These are phyloP conservation scores for Chelonus formosanus DNA, from an alignment of 2,888 invertebrate genomes.

Conservation along the genomic window DNA sequence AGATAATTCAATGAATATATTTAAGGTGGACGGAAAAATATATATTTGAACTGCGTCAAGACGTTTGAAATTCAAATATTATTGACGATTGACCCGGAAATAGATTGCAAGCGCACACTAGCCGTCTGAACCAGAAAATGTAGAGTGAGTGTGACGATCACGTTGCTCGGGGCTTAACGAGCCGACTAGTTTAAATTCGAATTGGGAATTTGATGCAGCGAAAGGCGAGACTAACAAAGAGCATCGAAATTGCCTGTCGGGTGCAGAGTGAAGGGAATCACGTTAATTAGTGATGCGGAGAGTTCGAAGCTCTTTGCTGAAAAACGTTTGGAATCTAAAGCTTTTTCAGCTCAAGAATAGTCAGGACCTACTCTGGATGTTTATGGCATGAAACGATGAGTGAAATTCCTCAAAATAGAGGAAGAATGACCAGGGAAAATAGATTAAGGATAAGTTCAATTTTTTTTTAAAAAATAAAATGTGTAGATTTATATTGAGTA, in stretches of 20 bases:
- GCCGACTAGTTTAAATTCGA: constrained; percentile 43
- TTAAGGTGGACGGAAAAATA: background rate
- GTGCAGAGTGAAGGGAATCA: constrained; percentile 21
- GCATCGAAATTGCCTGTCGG: constrained; percentile 45
- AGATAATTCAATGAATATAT: background rate
- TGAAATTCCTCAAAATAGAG: constrained; percentile 3
- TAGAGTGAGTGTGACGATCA: constrained; percentile 16
- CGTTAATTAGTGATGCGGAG: constrained; percentile 24
- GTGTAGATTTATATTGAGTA: too few relatives aligned
- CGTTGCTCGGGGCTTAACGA: constrained; percentile 36
- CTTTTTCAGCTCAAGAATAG: background rate
- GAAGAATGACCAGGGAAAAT: constrained; percentile 15
- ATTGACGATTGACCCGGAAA: constrained; percentile 13
- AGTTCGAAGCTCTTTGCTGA: constrained; percentile 22
- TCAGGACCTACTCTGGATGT: too few relatives aligned
- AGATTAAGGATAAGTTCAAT: too few relatives aligned
- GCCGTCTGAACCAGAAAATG: constrained; percentile 5
- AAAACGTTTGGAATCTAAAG: background rate
- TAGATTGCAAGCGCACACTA: constrained; percentile 3
- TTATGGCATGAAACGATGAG: constrained; percentile 21
- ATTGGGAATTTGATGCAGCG: constrained; percentile 38
- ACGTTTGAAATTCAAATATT: constrained; percentile 6
- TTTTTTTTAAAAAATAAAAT: too few relatives aligned
- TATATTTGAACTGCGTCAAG: constrained; percentile 1
- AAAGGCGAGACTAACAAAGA: constrained; percentile 40